These are phyloP conservation scores for Parotocinclus haroldoi DNA, from an alignment of 2,797 vertebrate genomes.

Conservation along the genomic window DNA sequence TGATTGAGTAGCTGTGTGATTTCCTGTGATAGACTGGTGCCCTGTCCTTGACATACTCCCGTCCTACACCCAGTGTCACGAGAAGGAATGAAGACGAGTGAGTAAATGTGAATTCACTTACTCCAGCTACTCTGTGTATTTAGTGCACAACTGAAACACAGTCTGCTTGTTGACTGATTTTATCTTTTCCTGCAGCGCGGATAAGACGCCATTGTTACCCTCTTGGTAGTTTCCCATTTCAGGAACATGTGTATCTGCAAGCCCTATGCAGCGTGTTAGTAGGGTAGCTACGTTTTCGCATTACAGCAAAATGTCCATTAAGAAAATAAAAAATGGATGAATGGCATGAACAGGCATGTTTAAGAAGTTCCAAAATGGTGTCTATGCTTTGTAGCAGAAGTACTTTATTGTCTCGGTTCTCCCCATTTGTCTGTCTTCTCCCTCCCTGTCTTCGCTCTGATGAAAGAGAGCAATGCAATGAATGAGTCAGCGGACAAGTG, in stretches of 20 bases:
- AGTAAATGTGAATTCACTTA: too few species aligned
- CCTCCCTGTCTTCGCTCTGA: conserved; percentile 48
- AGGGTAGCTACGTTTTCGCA: neutral
- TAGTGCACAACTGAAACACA: neutral
- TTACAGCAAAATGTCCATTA: neutral
- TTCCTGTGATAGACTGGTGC: too few species aligned
- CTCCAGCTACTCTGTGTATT: too few species aligned
- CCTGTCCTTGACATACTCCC: too few species aligned
- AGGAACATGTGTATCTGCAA: neutral
- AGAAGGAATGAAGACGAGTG: too few species aligned
- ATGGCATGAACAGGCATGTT: neutral
- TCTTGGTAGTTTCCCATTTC: neutral
- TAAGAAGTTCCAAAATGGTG: neutral
- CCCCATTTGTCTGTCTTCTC: conserved; percentile 27
- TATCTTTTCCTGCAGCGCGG: neutral
- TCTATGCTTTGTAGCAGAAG: neutral
- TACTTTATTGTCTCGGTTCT: conserved; percentile 10
- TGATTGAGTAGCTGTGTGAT: too few species aligned
- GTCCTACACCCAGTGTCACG: too few species aligned
- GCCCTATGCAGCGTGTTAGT: neutral
- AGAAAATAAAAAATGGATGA: neutral
- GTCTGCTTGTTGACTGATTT: neutral
- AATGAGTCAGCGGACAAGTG: conserved; percentile 69
- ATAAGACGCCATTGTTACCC: neutral
- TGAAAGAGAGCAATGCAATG: conserved; percentile 69